Evolutionary conservation across 1,140 invertebrate genomes (phyloP).

Genomic region (Plectrocnemia conspersa): DNA sequence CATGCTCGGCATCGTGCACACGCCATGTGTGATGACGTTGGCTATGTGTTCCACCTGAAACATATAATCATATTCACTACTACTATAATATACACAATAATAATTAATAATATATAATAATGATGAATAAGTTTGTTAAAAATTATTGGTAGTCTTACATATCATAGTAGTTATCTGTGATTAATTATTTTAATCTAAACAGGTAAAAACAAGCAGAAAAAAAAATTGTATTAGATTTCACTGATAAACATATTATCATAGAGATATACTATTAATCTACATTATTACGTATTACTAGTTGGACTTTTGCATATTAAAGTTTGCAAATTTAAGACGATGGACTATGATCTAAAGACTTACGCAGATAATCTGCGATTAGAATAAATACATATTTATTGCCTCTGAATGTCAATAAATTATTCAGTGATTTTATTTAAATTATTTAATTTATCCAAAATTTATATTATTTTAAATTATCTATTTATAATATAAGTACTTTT

Average conservation of each 20-base stretch:
- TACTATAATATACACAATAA: conserved; percentile 8
- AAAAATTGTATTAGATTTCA: conserved; percentile 17
- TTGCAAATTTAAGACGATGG: too few relatives aligned
- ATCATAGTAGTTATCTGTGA: neutral
- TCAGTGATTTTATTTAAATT: too few relatives aligned
- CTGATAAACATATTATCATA: conserved; percentile 20
- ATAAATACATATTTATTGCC: too few relatives aligned
- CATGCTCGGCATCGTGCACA: conserved; percentile 79
- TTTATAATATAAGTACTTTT: too few relatives aligned
- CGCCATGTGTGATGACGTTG: conserved; percentile 85
- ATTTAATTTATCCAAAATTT: too few relatives aligned
- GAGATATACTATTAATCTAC: too few relatives aligned
- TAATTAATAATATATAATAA: neutral
- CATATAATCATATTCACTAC: neutral
- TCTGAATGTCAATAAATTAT: too few relatives aligned
- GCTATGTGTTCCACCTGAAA: conserved; percentile 79
- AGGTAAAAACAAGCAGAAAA: conserved; percentile 1
- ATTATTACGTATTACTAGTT: too few relatives aligned
- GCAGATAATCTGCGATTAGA: too few relatives aligned
- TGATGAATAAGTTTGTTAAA: neutral
- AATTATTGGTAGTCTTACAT: conserved; percentile 8
- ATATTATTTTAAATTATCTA: too few relatives aligned
- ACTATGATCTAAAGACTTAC: too few relatives aligned
- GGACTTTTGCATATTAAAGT: too few relatives aligned
- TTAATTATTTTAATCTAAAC: neutral